Evolutionary conservation across 2,113 vertebrate species (phyloP).

Genomic region (Monopterus albus): DNA sequence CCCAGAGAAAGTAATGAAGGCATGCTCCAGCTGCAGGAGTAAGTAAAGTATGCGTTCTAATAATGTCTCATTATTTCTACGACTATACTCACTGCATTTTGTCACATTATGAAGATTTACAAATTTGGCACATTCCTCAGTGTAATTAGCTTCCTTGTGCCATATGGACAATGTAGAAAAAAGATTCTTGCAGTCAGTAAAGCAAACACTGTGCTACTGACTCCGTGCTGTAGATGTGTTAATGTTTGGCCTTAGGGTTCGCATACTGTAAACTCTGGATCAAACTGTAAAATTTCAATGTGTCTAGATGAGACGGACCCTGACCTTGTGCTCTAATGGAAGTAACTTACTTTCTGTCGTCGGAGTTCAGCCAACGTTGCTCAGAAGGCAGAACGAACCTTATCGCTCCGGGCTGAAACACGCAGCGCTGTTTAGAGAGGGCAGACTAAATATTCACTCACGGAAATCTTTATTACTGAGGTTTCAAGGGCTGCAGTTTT

Average conservation of each 20-base stretch:
- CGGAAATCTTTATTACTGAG: constrained; percentile 51
- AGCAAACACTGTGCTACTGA: constrained; percentile 37
- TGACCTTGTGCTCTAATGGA: constrained; percentile 50
- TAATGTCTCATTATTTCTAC: constrained; percentile 15
- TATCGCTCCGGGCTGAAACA: constrained; percentile 50
- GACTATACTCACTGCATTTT: constrained; percentile 28
- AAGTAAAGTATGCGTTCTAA: constrained; percentile 18
- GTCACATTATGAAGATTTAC: constrained; percentile 48
- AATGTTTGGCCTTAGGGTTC: constrained; percentile 47
- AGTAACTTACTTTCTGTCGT: not conserved
- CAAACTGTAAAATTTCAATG: constrained; percentile 54
- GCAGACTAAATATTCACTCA: constrained; percentile 55
- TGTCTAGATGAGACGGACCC: constrained; percentile 56
- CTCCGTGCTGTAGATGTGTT: constrained; percentile 47
- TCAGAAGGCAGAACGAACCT: constrained; percentile 43
- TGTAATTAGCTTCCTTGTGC: constrained; percentile 39
- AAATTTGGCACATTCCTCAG: constrained; percentile 45
- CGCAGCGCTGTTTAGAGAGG: constrained; percentile 32
- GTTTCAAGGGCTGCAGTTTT: constrained; percentile 21
- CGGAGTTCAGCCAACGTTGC: constrained; percentile 17
- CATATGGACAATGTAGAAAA: constrained; percentile 5
- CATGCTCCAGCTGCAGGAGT: not conserved
- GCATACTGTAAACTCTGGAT: constrained; percentile 62
- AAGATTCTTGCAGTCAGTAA: constrained; percentile 25
- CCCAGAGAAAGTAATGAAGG: constrained; percentile 12